Evolutionary conservation across 2,888 invertebrate species (phyloP).

Genomic region (Rotaria macrura): DNA sequence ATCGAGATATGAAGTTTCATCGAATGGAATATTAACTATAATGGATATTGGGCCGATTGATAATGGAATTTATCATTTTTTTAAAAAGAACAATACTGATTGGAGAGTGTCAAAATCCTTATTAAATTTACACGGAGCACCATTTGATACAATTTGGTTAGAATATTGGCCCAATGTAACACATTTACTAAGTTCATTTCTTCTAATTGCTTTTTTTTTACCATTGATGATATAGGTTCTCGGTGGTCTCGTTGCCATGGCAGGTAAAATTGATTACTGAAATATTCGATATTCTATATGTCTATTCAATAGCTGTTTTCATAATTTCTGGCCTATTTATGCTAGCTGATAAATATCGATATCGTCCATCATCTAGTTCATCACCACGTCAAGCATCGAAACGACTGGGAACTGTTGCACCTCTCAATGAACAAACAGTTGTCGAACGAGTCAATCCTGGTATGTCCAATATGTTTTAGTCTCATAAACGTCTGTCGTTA

Average conservation of each 20-base stretch:
- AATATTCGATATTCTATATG: not conserved
- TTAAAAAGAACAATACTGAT: not conserved
- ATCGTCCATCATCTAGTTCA: not conserved
- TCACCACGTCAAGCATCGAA: not conserved
- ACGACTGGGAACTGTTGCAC: not conserved
- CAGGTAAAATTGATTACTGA: not conserved
- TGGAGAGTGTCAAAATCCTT: slow-evolving; percentile 27
- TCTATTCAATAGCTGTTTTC: not conserved
- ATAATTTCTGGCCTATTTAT: not conserved
- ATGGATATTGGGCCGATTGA: slow-evolving; percentile 22
- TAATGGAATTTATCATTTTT: slow-evolving; percentile 30
- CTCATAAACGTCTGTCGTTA: not conserved
- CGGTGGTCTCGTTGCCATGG: not conserved
- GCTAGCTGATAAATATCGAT: not conserved
- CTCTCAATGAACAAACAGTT: not conserved
- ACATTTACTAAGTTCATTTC: not conserved
- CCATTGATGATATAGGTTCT: not conserved
- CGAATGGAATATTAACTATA: slow-evolving; percentile 27
- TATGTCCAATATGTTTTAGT: not conserved
- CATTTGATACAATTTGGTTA: slow-evolving; percentile 15
- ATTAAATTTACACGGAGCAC: slow-evolving; percentile 29
- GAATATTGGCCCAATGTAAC: slow-evolving; percentile 29
- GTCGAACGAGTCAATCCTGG: not conserved
- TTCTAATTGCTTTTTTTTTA: not conserved
- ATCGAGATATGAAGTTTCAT: not conserved